Evolutionary conservation across 2,888 invertebrate species (phyloP).

Genomic region (Calameuta idolon): DNA sequence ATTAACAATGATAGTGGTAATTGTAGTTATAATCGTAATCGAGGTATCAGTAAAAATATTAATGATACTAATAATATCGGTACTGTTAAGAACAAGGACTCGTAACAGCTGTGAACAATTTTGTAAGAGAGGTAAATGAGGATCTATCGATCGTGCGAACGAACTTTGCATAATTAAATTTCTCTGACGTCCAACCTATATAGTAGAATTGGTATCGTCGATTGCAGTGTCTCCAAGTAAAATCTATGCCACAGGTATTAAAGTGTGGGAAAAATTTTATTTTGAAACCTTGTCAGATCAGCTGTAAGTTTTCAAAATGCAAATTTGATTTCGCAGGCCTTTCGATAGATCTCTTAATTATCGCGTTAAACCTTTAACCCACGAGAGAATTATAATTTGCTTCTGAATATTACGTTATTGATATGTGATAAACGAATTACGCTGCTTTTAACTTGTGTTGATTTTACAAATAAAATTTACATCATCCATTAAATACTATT

Average conservation of each 20-base stretch:
- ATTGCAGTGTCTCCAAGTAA: not conserved
- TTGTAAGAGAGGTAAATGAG: not conserved
- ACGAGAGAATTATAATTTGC: not conserved
- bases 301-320: not conserved
- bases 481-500: not conserved
- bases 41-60: not conserved
- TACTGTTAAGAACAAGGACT: not conserved
- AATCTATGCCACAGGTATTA: not conserved
- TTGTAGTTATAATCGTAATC: not conserved
- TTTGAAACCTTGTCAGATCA: not conserved
- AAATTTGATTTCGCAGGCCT: not conserved
- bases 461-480: not conserved
- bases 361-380: not conserved
- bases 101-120: slow-evolving; percentile 5
- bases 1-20: not conserved
- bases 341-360: not conserved
- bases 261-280: not conserved
- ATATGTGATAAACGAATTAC: slow-evolving; percentile 3
- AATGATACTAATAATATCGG: not conserved
- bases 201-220: not conserved
- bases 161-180: no score
- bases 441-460: slow-evolving; percentile 2
- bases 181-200: not conserved
- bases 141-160: not conserved
- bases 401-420: not conserved